Evolutionary conservation across 1,140 invertebrate genomes (phyloP).

Genomic region (Homalodisca vitripennis): DNA sequence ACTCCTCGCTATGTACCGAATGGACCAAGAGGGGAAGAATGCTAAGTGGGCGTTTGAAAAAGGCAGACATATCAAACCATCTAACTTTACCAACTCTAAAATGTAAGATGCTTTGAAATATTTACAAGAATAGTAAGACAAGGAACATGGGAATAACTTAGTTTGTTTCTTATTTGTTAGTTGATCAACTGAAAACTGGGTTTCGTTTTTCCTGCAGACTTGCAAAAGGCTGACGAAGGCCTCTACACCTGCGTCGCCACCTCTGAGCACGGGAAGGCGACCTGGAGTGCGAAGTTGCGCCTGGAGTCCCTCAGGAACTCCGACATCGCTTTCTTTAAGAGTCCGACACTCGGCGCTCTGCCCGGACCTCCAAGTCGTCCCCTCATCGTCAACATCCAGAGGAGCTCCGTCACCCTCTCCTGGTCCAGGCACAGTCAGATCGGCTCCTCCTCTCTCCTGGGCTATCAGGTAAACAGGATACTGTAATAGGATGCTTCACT

Average conservation of each 20-base stretch:
- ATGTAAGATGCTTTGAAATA: too few relatives aligned
- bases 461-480: conserved; percentile 74
- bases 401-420: conserved; percentile 72
- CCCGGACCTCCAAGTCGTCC: conserved; percentile 78
- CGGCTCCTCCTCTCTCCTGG: conserved; percentile 74
- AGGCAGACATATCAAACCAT: too few relatives aligned
- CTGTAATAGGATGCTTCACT: too few relatives aligned
- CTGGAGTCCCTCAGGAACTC: conserved; percentile 81
- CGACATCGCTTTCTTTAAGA: conserved; percentile 80
- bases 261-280: conserved; percentile 80
- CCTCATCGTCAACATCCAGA: conserved; percentile 67
- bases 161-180: too few relatives aligned
- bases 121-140: too few relatives aligned
- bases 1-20: too few relatives aligned
- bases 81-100: too few relatives aligned
- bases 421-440: conserved; percentile 77
- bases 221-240: conserved; percentile 70
- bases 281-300: conserved; percentile 77
- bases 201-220: conserved; percentile 55
- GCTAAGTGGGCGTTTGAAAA: too few relatives aligned
- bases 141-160: too few relatives aligned
- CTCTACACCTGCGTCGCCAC: conserved; percentile 82
- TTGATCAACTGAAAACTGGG: too few relatives aligned
- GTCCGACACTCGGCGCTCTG: conserved; percentile 71
- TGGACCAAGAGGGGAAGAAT: too few relatives aligned